Evolutionary conservation across 2,797 vertebrate species (phyloP).

Genomic region (Acrossocheilus wenchowensis): DNA sequence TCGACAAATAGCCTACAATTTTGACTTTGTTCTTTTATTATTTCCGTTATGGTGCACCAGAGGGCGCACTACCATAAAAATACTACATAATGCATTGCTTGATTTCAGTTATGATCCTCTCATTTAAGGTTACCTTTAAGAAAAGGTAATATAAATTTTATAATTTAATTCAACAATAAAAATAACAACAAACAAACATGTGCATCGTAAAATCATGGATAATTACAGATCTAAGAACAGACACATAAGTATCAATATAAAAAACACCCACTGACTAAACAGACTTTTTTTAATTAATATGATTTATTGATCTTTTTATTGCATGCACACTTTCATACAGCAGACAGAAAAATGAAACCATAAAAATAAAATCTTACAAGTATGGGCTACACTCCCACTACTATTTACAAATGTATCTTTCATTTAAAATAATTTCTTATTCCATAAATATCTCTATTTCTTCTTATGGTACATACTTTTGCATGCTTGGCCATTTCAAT

Average conservation of each 20-base stretch:
- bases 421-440: slow-evolving; percentile 74
- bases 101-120: neutral
- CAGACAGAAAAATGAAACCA: slow-evolving; percentile 66
- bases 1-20: no score
- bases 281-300: slow-evolving; percentile 67
- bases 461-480: slow-evolving; percentile 81
- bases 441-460: slow-evolving; percentile 77
- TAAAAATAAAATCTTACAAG: slow-evolving; percentile 75
- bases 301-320: slow-evolving; percentile 71
- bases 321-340: slow-evolving; percentile 78
- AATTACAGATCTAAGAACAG: slow-evolving; percentile 49
- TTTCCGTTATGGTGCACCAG: neutral
- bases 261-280: slow-evolving; percentile 76
- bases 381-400: slow-evolving; percentile 69
- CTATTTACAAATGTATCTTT: slow-evolving; percentile 77
- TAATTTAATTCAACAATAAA: neutral
- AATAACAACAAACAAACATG: neutral
- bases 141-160: neutral
- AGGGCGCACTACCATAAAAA: neutral
- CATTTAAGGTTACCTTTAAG: neutral
- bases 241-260: slow-evolving; percentile 78
- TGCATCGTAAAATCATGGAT: neutral
- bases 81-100: neutral
- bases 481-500: slow-evolving; percentile 84
- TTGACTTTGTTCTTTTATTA: neutral